phyloP scores from a whole-genome alignment of 64 coral and sea anemone species.

The Exaiptasia diaphana region DNA sequence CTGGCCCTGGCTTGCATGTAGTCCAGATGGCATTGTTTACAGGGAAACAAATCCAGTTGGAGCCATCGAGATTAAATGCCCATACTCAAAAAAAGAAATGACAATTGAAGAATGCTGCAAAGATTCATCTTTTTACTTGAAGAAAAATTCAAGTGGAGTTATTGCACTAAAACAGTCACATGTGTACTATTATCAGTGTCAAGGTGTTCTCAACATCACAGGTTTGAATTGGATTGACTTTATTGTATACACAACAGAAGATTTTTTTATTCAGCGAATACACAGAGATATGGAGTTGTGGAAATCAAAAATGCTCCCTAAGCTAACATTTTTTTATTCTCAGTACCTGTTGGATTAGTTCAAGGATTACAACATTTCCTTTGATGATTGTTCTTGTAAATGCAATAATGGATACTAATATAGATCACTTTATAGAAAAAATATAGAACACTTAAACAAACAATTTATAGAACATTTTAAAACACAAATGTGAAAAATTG shows the following conservation, averaged over 20 bases:
- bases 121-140: not conserved
- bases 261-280: not conserved
- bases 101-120: constrained; percentile 16
- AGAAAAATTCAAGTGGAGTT: not conserved
- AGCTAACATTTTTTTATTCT: too few species aligned
- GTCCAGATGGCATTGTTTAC: constrained; percentile 38
- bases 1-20: constrained; percentile 48
- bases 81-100: constrained; percentile 25
- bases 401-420: too few species aligned
- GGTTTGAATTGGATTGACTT: not conserved
- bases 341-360: too few species aligned
- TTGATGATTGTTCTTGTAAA: too few species aligned
- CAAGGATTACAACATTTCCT: too few species aligned
- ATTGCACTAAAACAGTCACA: not conserved
- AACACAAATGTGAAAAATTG: too few species aligned
- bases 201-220: not conserved
- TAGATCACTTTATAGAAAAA: too few species aligned
- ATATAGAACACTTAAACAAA: too few species aligned
- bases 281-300: too few species aligned
- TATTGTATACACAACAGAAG: not conserved
- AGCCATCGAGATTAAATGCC: constrained; percentile 63
- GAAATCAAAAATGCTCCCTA: too few species aligned
- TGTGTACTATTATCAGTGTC: not conserved
- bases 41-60: constrained; percentile 14
- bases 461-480: too few species aligned